Conservation (phyloP, 2,797 vertebrate species). For the Falco biarmicus region DNA sequence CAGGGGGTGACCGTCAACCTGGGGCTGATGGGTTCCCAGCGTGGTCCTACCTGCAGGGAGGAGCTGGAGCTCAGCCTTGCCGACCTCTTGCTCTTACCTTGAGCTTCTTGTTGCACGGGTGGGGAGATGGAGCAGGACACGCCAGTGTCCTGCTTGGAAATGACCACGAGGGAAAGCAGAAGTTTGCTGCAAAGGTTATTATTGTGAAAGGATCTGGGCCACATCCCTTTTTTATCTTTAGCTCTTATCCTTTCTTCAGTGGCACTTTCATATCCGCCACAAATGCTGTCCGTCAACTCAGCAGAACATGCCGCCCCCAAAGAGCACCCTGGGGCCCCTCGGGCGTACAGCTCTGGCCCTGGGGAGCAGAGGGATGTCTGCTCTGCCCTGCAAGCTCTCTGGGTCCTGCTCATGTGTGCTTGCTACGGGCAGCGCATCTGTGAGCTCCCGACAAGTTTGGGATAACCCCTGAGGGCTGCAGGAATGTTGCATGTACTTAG, state of each 20-base stretch:
- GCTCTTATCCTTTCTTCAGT: not conserved
- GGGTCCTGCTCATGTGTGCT: not conserved
- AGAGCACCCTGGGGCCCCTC: fast-evolving
- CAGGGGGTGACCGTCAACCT: not conserved
- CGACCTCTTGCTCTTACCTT: not conserved
- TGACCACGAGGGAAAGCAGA: not conserved
- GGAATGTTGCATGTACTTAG: not conserved
- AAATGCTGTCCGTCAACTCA: not conserved
- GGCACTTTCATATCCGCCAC: slow-evolving; percentile 33
- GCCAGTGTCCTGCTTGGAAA: not conserved
- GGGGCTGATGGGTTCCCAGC: fast-evolving
- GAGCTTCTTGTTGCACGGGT: not conserved
- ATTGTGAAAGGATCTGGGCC: slow-evolving; percentile 16
- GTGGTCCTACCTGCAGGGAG: fast-evolving
- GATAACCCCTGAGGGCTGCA: not conserved
- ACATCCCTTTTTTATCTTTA: slow-evolving; percentile 60
- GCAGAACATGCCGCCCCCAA: not conserved
- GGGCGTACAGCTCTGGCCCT: not conserved
- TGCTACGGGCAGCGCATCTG: fast-evolving
- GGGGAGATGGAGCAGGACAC: not conserved
- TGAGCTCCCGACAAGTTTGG: not conserved
- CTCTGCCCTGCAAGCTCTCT: not conserved
- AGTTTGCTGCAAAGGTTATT: not conserved
- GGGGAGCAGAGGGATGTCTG: fast-evolving
- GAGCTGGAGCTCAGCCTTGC: not conserved